Evolutionary conservation across 2,113 vertebrate species (phyloP).

Genomic region (Macaca fascicularis): T2T-MFA8v1.1 NC_088395.1:82524001-82524500

Average conservation of each 20-base stretch:
- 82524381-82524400: slow-evolving; percentile 77
- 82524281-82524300: slow-evolving; percentile 84
- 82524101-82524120: slow-evolving; percentile 74
- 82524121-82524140: slow-evolving; percentile 78
- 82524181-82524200: slow-evolving; percentile 69
- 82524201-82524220: slow-evolving; percentile 72
- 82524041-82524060: slow-evolving; percentile 80
- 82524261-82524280: slow-evolving; percentile 86
- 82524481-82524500: slow-evolving; percentile 88
- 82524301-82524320: slow-evolving; percentile 73
- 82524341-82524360: slow-evolving; percentile 88
- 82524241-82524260: slow-evolving; percentile 78
- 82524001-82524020: slow-evolving; percentile 65
- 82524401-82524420: slow-evolving; percentile 82
- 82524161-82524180: slow-evolving; percentile 66
- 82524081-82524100: slow-evolving; percentile 79
- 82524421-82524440: slow-evolving; percentile 80
- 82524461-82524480: slow-evolving; percentile 85
- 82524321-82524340: slow-evolving; percentile 87
- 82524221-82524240: slow-evolving; percentile 64
- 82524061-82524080: slow-evolving; percentile 87
- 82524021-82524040: slow-evolving; percentile 69
- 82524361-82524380: slow-evolving; percentile 88
- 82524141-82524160: slow-evolving; percentile 61
- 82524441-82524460: slow-evolving; percentile 82